Conservation (phyloP, 2,797 vertebrate genomes). For the Austrolebias charrua region DNA sequence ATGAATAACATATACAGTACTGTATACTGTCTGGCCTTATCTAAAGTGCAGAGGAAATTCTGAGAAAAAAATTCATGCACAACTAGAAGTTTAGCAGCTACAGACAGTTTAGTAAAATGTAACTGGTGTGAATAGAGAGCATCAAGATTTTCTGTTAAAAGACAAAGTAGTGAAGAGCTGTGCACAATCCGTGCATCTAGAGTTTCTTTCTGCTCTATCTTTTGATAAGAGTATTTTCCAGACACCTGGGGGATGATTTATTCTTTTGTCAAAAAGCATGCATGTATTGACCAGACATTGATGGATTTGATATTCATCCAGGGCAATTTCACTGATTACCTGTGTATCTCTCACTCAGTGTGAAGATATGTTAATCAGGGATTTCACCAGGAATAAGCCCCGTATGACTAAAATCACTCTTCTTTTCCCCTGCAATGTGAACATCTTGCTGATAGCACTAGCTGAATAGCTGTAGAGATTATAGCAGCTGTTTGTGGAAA, state of each 20-base stretch:
- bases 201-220: conserved; percentile 19
- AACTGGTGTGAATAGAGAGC: conserved; percentile 17
- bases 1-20: too few species aligned
- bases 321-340: conserved; percentile 40
- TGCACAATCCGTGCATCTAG: conserved; percentile 16
- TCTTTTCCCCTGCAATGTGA: conserved; percentile 24
- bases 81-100: conserved; percentile 7
- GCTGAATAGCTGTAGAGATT: conserved; percentile 17
- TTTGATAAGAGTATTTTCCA: conserved; percentile 19
- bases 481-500: conserved; percentile 13
- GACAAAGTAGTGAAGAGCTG: conserved; percentile 22
- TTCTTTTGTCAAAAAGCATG: neutral
- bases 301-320: conserved; percentile 32
- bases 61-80: neutral
- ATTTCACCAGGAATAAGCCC: conserved; percentile 16
- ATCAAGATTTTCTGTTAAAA: conserved; percentile 29
- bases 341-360: neutral
- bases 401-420: conserved; percentile 14
- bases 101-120: conserved; percentile 10
- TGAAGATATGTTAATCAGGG: conserved; percentile 35
- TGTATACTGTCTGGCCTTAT: too few species aligned
- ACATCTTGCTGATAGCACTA: conserved; percentile 5
- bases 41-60: neutral
- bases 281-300: conserved; percentile 22
- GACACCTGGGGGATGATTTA: conserved; percentile 16